These are phyloP conservation scores for Brachyistius frenatus DNA, from an alignment of 2,113 vertebrate genomes.

Conservation along the genomic window DNA sequence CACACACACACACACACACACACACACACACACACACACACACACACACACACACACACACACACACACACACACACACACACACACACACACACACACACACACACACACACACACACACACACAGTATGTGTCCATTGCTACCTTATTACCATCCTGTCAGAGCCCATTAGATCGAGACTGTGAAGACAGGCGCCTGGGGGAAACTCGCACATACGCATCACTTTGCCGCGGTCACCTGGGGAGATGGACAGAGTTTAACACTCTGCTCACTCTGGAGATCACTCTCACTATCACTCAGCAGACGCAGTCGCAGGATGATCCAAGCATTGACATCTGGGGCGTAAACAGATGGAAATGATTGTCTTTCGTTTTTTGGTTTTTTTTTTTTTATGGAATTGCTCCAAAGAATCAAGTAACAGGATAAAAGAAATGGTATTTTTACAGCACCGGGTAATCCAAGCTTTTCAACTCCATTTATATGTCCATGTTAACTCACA, in stretches of 20 bases:
- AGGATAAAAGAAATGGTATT: neutral
- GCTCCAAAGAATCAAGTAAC: too few species aligned
- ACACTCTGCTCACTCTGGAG: conserved; percentile 37
- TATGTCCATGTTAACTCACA: conserved; percentile 22
- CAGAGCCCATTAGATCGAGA: conserved; percentile 79
- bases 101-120: neutral
- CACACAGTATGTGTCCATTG: conserved; percentile 37
- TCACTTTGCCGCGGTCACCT: conserved; percentile 51
- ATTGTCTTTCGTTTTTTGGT: too few species aligned
- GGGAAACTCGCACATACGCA: conserved; percentile 61
- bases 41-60: conserved; percentile 15
- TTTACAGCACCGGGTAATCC: neutral
- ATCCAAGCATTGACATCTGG: neutral
- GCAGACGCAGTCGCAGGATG: neutral
- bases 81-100: neutral
- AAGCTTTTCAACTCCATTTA: conserved; percentile 21
- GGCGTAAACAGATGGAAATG: neutral
- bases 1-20: conserved; percentile 18
- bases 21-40: conserved; percentile 18
- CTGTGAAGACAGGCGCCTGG: conserved; percentile 73
- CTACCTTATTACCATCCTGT: conserved; percentile 72
- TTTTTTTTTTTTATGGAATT: too few species aligned
- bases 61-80: conserved; percentile 15
- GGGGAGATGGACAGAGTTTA: conserved; percentile 41
- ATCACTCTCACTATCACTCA: conserved; percentile 26